Percentiles rank a stretch among this genome's conserved stretches.
These are phyloP conservation scores for Drosophila rellima DNA, from an alignment of 2,888 invertebrate species.

Conservation along the genomic window DNA sequence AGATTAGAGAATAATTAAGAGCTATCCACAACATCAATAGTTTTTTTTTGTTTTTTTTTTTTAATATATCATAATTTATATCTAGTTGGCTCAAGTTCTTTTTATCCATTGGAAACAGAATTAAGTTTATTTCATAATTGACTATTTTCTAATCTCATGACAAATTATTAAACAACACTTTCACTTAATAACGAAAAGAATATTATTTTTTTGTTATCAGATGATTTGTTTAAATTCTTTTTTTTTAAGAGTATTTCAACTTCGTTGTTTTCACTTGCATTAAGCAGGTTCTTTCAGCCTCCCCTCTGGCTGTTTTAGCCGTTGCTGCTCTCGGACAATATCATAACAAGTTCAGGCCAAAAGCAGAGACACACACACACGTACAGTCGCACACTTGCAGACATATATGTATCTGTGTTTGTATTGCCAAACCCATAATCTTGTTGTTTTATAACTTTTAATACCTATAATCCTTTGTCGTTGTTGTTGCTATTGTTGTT, in stretches of 20 bases:
- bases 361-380: constrained; percentile 23
- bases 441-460: constrained; percentile 81
- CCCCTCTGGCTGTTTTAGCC: not conserved
- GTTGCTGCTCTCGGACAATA: constrained; percentile 42
- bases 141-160: no score
- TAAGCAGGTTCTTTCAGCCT: not conserved
- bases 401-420: constrained; percentile 40
- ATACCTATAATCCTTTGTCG: constrained; percentile 73
- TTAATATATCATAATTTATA: no score
- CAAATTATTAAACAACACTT: no score
- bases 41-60: no score
- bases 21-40: no score
- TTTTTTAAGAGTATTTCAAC: constrained; percentile 22
- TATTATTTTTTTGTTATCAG: no score
- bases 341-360: constrained; percentile 46
- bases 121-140: no score
- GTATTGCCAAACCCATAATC: constrained; percentile 72
- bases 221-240: no score
- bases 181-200: no score
- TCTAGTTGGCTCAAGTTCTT: no score
- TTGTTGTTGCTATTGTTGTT: constrained; percentile 28
- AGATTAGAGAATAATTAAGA: no score
- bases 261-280: not conserved
- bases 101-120: no score
- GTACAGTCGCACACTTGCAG: not conserved